Conservation (phyloP, 1,140 invertebrate genomes). For the Tetramorium alpestre region DNA sequence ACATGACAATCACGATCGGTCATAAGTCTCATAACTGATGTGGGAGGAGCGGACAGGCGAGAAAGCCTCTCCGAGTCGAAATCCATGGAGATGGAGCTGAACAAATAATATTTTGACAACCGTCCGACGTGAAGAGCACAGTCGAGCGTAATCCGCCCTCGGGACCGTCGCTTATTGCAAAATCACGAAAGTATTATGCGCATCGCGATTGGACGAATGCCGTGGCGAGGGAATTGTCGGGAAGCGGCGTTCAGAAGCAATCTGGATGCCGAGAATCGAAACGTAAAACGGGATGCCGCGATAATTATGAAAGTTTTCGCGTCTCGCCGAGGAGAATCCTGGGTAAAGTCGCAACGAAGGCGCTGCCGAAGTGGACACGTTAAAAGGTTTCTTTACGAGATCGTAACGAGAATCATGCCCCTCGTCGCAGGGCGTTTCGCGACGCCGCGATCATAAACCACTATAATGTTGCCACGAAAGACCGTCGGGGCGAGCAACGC, state of each 20-base stretch:
- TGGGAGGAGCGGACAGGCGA: conserved; percentile 73
- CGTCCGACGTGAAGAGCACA: conserved; percentile 52
- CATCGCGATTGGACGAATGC: background rate
- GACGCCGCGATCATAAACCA: conserved; percentile 74
- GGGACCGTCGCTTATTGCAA: conserved; percentile 59
- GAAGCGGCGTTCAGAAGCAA: background rate
- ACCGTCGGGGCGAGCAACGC: conserved; percentile 20
- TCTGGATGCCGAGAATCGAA: background rate
- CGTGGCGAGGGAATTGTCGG: background rate
- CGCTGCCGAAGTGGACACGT: conserved; percentile 64
- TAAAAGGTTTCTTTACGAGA: conserved; percentile 80
- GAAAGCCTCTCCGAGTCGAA: conserved; percentile 42
- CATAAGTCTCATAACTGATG: conserved; percentile 77
- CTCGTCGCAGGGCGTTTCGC: conserved; percentile 60
- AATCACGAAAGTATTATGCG: conserved; percentile 69
- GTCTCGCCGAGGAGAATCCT: background rate
- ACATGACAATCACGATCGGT: conserved; percentile 82
- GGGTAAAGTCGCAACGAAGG: conserved; percentile 2
- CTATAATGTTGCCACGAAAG: conserved; percentile 65
- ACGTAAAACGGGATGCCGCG: background rate
- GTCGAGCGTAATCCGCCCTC: conserved; percentile 26
- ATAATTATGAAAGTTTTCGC: conserved; percentile 13
- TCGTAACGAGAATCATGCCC: conserved; percentile 76
- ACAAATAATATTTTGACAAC: conserved; percentile 81
- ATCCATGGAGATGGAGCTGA: conserved; percentile 62